A percentile compares a stretch with the other conserved stretches of the same genome.
phyloP scores from a whole-genome alignment of 2,113 vertebrate genomes.

The Austrofundulus limnaeus region DNA sequence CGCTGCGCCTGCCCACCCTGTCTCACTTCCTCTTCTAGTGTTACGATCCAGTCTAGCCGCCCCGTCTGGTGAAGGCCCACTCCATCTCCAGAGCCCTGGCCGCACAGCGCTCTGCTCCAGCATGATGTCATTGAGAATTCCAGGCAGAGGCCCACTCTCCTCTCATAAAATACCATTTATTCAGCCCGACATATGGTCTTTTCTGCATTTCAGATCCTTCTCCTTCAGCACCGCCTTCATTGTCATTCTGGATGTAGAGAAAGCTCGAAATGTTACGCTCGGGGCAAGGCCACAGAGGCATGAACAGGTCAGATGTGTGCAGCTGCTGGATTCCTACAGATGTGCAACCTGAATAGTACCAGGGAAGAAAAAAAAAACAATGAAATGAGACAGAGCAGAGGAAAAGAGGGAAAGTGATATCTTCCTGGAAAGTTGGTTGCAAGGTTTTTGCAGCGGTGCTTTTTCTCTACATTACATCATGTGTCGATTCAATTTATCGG shows the following conservation, averaged over 20 bases:
- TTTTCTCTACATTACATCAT: conserved; percentile 70
- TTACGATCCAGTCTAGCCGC: conserved; percentile 38
- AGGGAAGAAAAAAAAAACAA: conserved; percentile 9
- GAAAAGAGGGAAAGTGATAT: conserved; percentile 25
- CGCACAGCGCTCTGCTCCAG: conserved; percentile 32
- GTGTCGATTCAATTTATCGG: conserved; percentile 61
- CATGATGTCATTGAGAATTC: conserved; percentile 80
- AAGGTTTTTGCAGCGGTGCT: conserved; percentile 30
- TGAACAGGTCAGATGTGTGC: conserved; percentile 34
- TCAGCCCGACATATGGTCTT: conserved; percentile 71
- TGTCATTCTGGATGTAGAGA: conserved; percentile 18
- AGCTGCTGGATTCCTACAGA: conserved; percentile 44
- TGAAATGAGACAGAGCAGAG: conserved; percentile 40
- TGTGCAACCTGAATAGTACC: conserved; percentile 19
- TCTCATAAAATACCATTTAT: conserved; percentile 73
- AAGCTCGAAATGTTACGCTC: conserved; percentile 21
- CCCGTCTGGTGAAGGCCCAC: conserved; percentile 44
- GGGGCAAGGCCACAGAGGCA: conserved; percentile 36
- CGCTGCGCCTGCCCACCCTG: conserved; percentile 18
- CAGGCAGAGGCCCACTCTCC: conserved; percentile 74
- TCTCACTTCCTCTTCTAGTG: conserved; percentile 39
- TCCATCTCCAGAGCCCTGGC: conserved; percentile 45
- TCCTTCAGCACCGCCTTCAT: conserved; percentile 24
- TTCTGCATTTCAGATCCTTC: conserved; percentile 48
- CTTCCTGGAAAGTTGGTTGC: conserved; percentile 65